These are phyloP conservation scores for Pinctada fucata DNA, from an alignment of 2,888 invertebrate genomes.

Conservation along the genomic window DNA sequence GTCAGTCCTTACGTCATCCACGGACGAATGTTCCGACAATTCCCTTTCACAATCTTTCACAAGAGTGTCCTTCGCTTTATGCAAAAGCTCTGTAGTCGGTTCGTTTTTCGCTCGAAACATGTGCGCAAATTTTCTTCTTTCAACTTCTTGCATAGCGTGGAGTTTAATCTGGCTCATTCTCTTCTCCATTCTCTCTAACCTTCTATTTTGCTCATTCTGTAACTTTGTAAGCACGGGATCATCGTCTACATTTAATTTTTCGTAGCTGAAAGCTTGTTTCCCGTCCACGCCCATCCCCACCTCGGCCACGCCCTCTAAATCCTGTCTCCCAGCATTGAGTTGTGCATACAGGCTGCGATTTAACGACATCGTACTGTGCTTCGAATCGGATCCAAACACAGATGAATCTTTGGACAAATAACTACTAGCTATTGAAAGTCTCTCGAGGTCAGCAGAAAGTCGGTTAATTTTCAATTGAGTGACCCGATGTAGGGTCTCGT, in stretches of 20 bases:
- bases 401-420: constrained; percentile 49
- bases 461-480: constrained; percentile 51
- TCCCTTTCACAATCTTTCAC: constrained; percentile 49
- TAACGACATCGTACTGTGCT: constrained; percentile 46
- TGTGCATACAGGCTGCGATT: constrained; percentile 37
- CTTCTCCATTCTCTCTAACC: constrained; percentile 67
- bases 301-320: constrained; percentile 11
- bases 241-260: constrained; percentile 60
- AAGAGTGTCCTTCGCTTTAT: constrained; percentile 60
- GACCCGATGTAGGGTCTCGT: constrained; percentile 41
- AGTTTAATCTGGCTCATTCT: constrained; percentile 63
- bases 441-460: constrained; percentile 50
- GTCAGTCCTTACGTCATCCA: not conserved
- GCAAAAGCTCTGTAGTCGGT: constrained; percentile 53
- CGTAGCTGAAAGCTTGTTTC: constrained; percentile 35
- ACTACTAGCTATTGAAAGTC: constrained; percentile 51
- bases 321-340: constrained; percentile 1
- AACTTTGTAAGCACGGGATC: constrained; percentile 67
- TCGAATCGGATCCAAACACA: constrained; percentile 40
- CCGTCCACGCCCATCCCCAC: not conserved
- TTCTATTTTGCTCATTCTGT: constrained; percentile 69
- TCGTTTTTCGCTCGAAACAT: constrained; percentile 64
- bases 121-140: constrained; percentile 67
- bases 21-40: not conserved
- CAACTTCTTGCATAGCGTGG: constrained; percentile 68